Evolutionary conservation across 1,140 invertebrate genomes (phyloP).

Genomic region (Phymorhynchus buccinoides): DNA sequence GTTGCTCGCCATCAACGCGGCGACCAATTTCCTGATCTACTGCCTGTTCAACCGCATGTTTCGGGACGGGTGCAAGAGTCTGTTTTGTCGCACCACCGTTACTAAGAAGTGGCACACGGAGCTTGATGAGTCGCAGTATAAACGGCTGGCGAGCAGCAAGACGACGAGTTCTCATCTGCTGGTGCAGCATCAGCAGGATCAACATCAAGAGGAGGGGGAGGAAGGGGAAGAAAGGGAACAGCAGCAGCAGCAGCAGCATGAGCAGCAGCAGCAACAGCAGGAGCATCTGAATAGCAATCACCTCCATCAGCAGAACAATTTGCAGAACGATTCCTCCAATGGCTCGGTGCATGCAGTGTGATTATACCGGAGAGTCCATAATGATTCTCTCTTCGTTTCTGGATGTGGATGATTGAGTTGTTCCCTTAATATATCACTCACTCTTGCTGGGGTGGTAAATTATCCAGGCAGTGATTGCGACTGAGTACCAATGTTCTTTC

Average conservation of each 20-base stretch:
- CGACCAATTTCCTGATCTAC: constrained; percentile 84
- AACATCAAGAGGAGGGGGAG: constrained; percentile 21
- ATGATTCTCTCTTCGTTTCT: background rate
- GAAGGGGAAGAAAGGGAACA: constrained; percentile 8
- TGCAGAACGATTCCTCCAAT: background rate
- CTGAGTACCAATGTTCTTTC: too few relatives aligned
- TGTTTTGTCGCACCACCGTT: constrained; percentile 58
- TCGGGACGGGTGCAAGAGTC: constrained; percentile 69
- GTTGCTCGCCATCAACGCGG: constrained; percentile 82
- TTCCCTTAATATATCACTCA: too few relatives aligned
- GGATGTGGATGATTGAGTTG: background rate
- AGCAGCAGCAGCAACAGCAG: constrained; percentile 13
- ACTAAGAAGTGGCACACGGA: constrained; percentile 46
- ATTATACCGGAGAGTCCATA: background rate
- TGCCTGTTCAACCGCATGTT: constrained; percentile 85
- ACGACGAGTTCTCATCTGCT: background rate
- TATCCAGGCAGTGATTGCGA: too few relatives aligned
- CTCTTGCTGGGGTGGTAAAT: too few relatives aligned
- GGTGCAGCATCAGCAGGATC: background rate
- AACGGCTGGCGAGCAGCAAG: constrained; percentile 36
- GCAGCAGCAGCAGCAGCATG: constrained; percentile 8
- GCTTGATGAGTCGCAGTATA: constrained; percentile 54
- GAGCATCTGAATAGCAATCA: background rate
- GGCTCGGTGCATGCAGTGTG: background rate
- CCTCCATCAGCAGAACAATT: background rate